Percentiles rank a stretch among this genome's conserved stretches.
phyloP scores from a whole-genome alignment of 2,888 invertebrate species.

The Cheilosia grossa region DNA sequence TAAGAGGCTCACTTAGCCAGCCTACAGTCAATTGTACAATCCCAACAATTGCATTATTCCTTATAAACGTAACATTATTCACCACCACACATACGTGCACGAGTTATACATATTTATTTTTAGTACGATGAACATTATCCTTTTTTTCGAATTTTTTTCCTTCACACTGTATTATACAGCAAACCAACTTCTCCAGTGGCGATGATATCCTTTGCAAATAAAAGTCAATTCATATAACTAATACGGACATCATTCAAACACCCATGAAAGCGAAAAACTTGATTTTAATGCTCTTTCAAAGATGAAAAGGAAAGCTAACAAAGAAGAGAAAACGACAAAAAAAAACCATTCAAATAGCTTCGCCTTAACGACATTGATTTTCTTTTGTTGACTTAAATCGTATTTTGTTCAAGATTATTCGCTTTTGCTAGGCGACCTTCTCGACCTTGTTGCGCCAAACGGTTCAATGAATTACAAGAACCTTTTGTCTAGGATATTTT shows the following conservation, averaged over 20 bases:
- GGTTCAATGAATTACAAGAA: conserved; percentile 47
- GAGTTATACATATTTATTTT: too few species aligned
- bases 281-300: conserved; percentile 37
- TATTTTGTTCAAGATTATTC: conserved; percentile 33
- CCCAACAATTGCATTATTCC: too few species aligned
- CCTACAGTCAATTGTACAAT: too few species aligned
- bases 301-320: conserved; percentile 36
- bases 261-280: not conserved
- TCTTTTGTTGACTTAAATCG: conserved; percentile 53
- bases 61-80: too few species aligned
- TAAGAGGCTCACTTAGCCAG: too few species aligned
- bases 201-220: not conserved
- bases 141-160: too few species aligned
- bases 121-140: too few species aligned
- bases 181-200: too few species aligned
- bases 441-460: conserved; percentile 55
- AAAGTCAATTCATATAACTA: not conserved
- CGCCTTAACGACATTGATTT: conserved; percentile 48
- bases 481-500: conserved; percentile 46
- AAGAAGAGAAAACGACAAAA: not conserved
- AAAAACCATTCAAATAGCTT: conserved; percentile 13
- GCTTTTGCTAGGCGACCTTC: conserved; percentile 5
- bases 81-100: too few species aligned
- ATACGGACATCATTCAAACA: not conserved
- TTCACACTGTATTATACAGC: too few species aligned